Conservation (phyloP, 2,797 vertebrate genomes). For the Macroramphosus scolopax region DNA sequence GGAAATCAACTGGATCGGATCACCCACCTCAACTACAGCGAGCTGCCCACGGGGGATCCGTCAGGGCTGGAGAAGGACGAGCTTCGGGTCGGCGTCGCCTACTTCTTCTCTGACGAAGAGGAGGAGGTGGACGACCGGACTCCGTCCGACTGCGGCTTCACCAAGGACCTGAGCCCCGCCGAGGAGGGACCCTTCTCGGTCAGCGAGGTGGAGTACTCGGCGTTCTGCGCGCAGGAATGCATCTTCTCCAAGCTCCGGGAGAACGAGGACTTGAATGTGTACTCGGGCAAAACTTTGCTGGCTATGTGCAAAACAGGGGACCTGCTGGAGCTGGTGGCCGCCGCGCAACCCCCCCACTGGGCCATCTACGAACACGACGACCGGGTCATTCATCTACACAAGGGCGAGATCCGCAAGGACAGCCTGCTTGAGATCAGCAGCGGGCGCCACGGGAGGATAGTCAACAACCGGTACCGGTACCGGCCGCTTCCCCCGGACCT, state of each 20-base stretch:
- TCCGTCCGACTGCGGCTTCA: constrained; percentile 87
- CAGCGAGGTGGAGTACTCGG: constrained; percentile 94
- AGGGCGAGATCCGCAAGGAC: constrained; percentile 96
- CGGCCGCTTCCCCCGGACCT: constrained; percentile 92
- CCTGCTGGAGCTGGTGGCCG: constrained; percentile 92
- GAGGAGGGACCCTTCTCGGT: constrained; percentile 84
- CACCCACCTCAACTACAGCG: constrained; percentile 99
- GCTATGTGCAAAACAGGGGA: constrained; percentile 95
- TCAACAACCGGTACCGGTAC: constrained; percentile 96
- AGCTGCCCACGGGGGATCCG: constrained; percentile 98
- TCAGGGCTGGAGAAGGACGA: constrained; percentile 99
- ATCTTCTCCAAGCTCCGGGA: constrained; percentile 98
- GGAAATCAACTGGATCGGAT: constrained; percentile 99
- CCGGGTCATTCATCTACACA: constrained; percentile 94
- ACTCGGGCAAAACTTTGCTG: constrained; percentile 87
- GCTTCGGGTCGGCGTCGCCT: constrained; percentile 97
- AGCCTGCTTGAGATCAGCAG: constrained; percentile 88
- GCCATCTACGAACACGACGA: constrained; percentile 90
- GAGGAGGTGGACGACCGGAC: constrained; percentile 97
- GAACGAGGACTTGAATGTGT: constrained; percentile 92
- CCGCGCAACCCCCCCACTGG: constrained; percentile 91
- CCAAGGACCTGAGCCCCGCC: constrained; percentile 84
- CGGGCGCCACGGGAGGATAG: constrained; percentile 91
- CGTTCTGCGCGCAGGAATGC: constrained; percentile 97
- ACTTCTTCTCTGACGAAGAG: constrained; percentile 99